Evolutionary conservation across 2,888 invertebrate genomes (phyloP).

Genomic region (Listrodromus nycthemerus): DNA sequence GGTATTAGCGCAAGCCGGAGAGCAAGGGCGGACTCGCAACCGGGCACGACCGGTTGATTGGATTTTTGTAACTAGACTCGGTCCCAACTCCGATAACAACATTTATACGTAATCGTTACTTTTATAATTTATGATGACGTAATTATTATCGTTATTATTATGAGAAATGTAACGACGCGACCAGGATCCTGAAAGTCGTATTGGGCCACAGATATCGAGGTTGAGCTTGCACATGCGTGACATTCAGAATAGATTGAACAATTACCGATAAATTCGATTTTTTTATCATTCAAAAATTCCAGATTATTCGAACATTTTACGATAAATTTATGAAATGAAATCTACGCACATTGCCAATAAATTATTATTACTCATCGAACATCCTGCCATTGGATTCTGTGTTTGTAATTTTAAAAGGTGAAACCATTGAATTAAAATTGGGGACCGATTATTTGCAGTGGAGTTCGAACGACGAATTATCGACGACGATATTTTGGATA

Average conservation of each 20-base stretch:
- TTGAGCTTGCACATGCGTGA: constrained; percentile 35
- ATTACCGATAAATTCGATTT: constrained; percentile 20
- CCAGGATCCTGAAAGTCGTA: constrained; percentile 48
- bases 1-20: constrained; percentile 1
- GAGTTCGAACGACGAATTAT: background rate
- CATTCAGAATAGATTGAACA: constrained; percentile 13
- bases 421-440: background rate
- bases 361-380: background rate
- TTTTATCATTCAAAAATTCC: too few relatives aligned
- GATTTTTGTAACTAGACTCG: constrained; percentile 23
- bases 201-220: constrained; percentile 33
- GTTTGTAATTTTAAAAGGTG: background rate
- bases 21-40: constrained; percentile 12
- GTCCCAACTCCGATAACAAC: constrained; percentile 17
- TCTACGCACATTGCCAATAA: too few relatives aligned
- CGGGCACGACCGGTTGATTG: constrained; percentile 25
- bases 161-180: background rate
- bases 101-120: constrained; percentile 30
- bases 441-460: background rate
- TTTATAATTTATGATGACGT: background rate
- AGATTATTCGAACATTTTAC: too few relatives aligned
- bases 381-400: background rate
- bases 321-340: too few relatives aligned
- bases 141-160: constrained; percentile 22
- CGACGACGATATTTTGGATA: background rate